phyloP scores from a whole-genome alignment of 2,797 vertebrate genomes.

The Ateles fusciceps region DNA sequence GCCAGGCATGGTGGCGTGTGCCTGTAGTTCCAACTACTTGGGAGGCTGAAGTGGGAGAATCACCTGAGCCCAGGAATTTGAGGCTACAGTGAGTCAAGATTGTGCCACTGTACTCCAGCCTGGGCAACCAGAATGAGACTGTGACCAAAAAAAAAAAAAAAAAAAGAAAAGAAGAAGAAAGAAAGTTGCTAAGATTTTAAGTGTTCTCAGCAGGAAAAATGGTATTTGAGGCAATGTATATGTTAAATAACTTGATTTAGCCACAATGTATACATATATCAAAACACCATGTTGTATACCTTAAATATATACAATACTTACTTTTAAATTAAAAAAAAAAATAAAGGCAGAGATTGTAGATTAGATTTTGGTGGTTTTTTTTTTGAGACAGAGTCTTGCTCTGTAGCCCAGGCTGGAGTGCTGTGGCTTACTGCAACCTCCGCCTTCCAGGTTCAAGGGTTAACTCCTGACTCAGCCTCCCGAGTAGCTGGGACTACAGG shows the following conservation, averaged over 20 bases:
- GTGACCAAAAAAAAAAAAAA: background rate
- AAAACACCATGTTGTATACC: background rate
- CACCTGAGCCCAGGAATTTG: background rate
- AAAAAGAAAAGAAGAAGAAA: too few relatives aligned
- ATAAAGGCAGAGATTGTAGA: background rate
- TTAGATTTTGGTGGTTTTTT: background rate
- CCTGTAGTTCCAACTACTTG: background rate
- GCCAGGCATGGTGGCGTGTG: background rate
- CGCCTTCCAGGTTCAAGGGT: too few relatives aligned
- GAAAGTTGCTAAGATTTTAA: background rate
- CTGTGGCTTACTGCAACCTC: too few relatives aligned
- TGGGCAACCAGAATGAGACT: background rate
- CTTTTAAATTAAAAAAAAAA: too few relatives aligned
- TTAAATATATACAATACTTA: background rate
- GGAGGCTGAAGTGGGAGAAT: background rate
- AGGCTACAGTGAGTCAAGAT: background rate
- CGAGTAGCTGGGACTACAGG: too few relatives aligned
- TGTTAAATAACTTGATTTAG: too few relatives aligned
- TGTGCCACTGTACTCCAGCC: background rate
- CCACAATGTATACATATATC: too few relatives aligned
- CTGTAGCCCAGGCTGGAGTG: too few relatives aligned
- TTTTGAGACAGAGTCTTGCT: too few relatives aligned
- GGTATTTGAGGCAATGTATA: background rate
- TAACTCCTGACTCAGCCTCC: too few relatives aligned
- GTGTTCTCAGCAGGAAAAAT: background rate